Conservation (phyloP, 2,113 vertebrate species). For the Vulpes lagopus region DNA sequence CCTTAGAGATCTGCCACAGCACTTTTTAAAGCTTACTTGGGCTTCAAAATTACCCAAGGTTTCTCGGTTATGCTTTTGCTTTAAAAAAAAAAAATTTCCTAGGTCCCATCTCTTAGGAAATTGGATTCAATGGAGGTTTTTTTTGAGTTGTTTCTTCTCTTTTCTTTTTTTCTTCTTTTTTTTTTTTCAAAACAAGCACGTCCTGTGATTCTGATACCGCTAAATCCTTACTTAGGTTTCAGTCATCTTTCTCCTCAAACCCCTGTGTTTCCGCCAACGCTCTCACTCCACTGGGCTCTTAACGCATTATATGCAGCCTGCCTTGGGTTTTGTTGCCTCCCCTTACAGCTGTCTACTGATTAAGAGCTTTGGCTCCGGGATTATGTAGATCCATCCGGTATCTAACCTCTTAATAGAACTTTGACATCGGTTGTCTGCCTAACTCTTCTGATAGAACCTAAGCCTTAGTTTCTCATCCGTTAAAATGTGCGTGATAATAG, state of each 20-base stretch:
- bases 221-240: neutral
- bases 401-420: neutral
- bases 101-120: neutral
- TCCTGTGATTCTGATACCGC: neutral
- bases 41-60: neutral
- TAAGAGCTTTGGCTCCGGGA: slow-evolving; percentile 8
- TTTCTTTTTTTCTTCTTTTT: neutral
- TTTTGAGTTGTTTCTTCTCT: neutral
- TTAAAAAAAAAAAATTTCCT: neutral
- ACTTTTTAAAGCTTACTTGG: neutral
- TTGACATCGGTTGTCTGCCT: neutral
- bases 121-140: neutral
- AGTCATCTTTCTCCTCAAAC: neutral
- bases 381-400: neutral
- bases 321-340: neutral
- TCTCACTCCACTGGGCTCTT: neutral
- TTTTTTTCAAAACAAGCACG: neutral
- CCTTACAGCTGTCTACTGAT: neutral
- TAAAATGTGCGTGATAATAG: slow-evolving; percentile 15
- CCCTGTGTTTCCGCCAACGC: neutral
- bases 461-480: slow-evolving; percentile 44
- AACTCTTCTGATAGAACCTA: neutral
- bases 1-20: neutral
- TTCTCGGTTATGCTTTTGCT: slow-evolving; percentile 34
- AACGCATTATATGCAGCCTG: neutral